Evolutionary conservation across 2,888 invertebrate species (phyloP).

Genomic region (Drosophila mimica): DNA sequence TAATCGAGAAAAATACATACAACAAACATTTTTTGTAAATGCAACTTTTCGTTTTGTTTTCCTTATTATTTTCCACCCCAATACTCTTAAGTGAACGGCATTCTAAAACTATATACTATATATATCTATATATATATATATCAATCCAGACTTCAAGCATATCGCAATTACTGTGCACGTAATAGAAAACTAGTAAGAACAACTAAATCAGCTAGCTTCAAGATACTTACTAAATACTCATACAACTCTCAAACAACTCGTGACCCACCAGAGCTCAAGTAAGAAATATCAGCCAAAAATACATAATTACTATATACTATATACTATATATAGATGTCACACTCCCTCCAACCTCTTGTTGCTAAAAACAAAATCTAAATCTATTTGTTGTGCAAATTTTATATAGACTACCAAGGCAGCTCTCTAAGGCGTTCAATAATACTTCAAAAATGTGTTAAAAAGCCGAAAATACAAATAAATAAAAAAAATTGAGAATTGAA

Average conservation of each 20-base stretch:
- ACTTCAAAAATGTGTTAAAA: slow-evolving; percentile 13
- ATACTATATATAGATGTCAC: slow-evolving; percentile 21
- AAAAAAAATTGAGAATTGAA: slow-evolving; percentile 29
- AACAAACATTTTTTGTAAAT: slow-evolving; percentile 61
- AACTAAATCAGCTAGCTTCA: slow-evolving; percentile 55
- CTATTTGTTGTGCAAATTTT: slow-evolving; percentile 67
- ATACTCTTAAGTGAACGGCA: slow-evolving; percentile 38
- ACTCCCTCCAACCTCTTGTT: slow-evolving; percentile 57
- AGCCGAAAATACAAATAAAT: slow-evolving; percentile 23
- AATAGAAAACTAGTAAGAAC: slow-evolving; percentile 10
- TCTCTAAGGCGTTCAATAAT: slow-evolving; percentile 38
- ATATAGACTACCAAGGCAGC: slow-evolving; percentile 55
- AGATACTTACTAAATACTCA: slow-evolving; percentile 13
- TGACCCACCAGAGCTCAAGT: slow-evolving; percentile 57
- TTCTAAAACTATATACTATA: slow-evolving; percentile 29
- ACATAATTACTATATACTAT: slow-evolving; percentile 20
- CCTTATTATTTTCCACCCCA: slow-evolving; percentile 8
- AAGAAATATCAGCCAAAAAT: slow-evolving; percentile 45
- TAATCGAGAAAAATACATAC: slow-evolving; percentile 57
- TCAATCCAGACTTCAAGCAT: slow-evolving; percentile 70
- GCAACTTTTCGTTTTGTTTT: slow-evolving; percentile 51
- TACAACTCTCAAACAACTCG: slow-evolving; percentile 16
- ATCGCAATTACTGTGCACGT: slow-evolving; percentile 69
- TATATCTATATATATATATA: slow-evolving; percentile 39
- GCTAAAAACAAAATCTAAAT: slow-evolving; percentile 35